Conservation (phyloP, 23 tunicate genomes). For the Aplidium turbinatum region DNA sequence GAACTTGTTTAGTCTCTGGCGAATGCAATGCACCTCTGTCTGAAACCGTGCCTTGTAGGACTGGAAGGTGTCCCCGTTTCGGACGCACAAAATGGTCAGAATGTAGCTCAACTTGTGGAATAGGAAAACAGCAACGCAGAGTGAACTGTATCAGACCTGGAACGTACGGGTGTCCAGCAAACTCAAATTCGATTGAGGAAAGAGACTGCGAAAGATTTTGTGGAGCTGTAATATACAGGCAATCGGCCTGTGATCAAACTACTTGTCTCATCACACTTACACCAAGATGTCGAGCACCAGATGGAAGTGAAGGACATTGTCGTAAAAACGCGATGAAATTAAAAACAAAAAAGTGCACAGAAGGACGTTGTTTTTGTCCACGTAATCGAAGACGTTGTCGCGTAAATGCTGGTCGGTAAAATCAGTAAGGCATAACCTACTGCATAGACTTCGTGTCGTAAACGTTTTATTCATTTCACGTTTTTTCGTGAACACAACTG, state of each 20-base stretch:
- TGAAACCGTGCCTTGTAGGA: not conserved
- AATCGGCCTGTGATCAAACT: not conserved
- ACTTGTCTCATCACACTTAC: not conserved
- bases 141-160: not conserved
- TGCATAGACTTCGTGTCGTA: too few species aligned
- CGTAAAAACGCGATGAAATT: not conserved
- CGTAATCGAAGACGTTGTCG: too few species aligned
- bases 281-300: not conserved
- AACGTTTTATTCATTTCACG: too few species aligned
- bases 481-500: too few species aligned
- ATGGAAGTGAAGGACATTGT: not conserved
- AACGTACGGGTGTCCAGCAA: not conserved
- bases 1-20: not conserved
- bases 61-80: conserved; percentile 2
- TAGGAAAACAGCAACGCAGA: conserved; percentile 2
- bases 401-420: too few species aligned
- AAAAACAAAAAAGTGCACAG: not conserved
- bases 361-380: not conserved
- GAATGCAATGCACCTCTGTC: conserved; percentile 25
- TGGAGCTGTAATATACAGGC: not conserved
- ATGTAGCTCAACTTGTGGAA: conserved; percentile 26
- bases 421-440: too few species aligned
- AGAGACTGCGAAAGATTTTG: not conserved
- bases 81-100: not conserved
- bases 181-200: not conserved